Evolutionary conservation across 2,888 invertebrate species (phyloP), one percentile per base, ranked within the genome.

Genomic region (Sepiola atlantica): DNA sequence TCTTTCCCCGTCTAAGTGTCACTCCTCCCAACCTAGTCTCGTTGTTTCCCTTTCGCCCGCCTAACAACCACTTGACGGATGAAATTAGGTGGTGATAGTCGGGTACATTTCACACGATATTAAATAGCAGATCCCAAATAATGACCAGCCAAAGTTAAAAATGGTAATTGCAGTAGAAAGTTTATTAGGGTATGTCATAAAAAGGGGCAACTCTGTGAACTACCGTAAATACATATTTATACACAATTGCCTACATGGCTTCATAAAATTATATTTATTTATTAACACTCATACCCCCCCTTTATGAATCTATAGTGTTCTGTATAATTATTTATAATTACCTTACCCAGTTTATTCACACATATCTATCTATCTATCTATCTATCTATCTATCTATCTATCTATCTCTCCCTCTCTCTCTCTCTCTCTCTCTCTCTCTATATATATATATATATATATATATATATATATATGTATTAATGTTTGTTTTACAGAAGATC

Each of bases 31-130:
- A 45, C 45, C 2, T 45, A 45, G 8, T 45, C 45, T 45, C 45
- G 3, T 77, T 77, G 61, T 61, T 4, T 14, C 16, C n/a, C n/a
- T 14, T n/a, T n/a, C 18, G 77, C 14, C 12, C n/a, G 16, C 77
- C 77, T n/a, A n/a, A n/a, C n/a, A 77, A 77, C n/a, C 77, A 12
- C 32, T 77, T 4, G 8, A 32, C n/a, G n/a, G 77, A 77, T 77
- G n/a, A n/a, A 77, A 77, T 77, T 77, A n/a, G 77, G n/a, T 32
- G n/a, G n/a, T 77, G 77, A 77, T 77, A 77, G 77, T 77, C 14
- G 77, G n/a, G 77, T 77, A 77, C 77, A 77, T 77, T 77, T 77
- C 77, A 77, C 77, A 77, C 77, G 77, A 77, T 77, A 32, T 77
- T 77, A 32, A 77, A 77, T 77, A 77, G 18, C 77, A 77, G n/a